Conservation (phyloP, 2,888 invertebrate genomes). For the Eurytoma adleriae region DNA sequence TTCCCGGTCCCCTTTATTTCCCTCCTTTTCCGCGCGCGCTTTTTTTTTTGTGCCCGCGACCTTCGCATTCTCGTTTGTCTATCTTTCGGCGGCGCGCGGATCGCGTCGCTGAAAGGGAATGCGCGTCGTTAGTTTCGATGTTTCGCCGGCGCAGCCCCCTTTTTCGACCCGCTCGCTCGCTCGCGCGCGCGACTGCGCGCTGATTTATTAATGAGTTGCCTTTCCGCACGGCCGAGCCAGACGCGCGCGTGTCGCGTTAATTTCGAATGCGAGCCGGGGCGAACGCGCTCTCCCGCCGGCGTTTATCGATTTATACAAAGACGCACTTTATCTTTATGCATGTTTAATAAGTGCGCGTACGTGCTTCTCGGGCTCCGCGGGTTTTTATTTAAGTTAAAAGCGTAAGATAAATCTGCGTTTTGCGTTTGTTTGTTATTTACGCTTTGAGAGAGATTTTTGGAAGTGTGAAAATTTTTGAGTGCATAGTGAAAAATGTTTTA, state of each 20-base stretch:
- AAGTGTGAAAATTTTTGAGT: too few relatives aligned
- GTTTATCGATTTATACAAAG: neutral
- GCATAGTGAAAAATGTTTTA: too few relatives aligned
- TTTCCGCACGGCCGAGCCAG: neutral
- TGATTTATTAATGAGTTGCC: conserved; percentile 48
- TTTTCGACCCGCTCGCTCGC: conserved; percentile 21
- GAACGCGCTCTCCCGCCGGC: neutral
- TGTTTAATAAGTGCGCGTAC: neutral
- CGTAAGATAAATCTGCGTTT: too few relatives aligned
- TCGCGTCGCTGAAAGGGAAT: neutral
- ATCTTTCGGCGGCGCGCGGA: conserved; percentile 11
- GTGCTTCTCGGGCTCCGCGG: neutral
- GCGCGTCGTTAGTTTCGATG: neutral
- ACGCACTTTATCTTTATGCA: neutral
- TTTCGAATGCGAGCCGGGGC: neutral
- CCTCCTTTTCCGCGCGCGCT: neutral
- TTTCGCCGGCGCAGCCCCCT: neutral
- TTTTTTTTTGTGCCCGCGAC: neutral
- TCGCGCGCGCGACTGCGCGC: conserved; percentile 25
- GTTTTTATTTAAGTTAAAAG: neutral
- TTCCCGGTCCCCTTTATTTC: conserved; percentile 32
- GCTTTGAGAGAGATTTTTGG: too few relatives aligned
- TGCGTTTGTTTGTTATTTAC: too few relatives aligned
- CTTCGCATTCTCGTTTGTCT: neutral
- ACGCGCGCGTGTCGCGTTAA: neutral